phyloP scores from a whole-genome alignment of 2,888 invertebrate genomes.

The Lottia scabra region DNA sequence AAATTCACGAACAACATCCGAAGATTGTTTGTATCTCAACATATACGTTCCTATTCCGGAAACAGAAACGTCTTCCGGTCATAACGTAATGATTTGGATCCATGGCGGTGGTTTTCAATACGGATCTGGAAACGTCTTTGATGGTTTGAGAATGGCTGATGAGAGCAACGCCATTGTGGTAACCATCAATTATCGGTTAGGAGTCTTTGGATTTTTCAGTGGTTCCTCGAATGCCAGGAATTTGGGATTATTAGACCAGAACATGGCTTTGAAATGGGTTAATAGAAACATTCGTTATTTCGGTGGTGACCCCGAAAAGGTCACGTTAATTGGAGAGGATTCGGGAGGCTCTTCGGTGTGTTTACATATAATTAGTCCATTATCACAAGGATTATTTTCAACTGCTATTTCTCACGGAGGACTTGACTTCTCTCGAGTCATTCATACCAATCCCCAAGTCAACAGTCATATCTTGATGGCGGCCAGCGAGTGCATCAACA shows the following conservation, averaged over 20 bases:
- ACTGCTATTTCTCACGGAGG: constrained; percentile 24
- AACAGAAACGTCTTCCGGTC: neutral
- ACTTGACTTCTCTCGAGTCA: neutral
- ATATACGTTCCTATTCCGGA: constrained; percentile 22
- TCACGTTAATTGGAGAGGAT: constrained; percentile 19
- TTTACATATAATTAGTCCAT: constrained; percentile 21
- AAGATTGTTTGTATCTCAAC: constrained; percentile 28
- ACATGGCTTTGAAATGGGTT: constrained; percentile 25
- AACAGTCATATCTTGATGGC: neutral
- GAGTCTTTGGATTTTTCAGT: constrained; percentile 24
- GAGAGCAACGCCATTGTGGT: constrained; percentile 22
- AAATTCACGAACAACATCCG: neutral
- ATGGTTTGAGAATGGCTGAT: constrained; percentile 11
- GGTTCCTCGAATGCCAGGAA: constrained; percentile 17
- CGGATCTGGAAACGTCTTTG: constrained; percentile 13
- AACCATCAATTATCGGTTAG: constrained; percentile 26
- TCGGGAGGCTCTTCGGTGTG: constrained; percentile 21
- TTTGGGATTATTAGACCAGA: constrained; percentile 26
- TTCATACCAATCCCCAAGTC: neutral
- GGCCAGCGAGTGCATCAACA: neutral
- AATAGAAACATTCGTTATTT: constrained; percentile 20
- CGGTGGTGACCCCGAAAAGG: constrained; percentile 23
- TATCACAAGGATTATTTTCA: constrained; percentile 17
- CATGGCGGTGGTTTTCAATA: constrained; percentile 24
- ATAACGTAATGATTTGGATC: constrained; percentile 20